Base-by-base conservation (phyloP, 1,140 invertebrate species). In the Spodoptera frugiperda region DNA sequence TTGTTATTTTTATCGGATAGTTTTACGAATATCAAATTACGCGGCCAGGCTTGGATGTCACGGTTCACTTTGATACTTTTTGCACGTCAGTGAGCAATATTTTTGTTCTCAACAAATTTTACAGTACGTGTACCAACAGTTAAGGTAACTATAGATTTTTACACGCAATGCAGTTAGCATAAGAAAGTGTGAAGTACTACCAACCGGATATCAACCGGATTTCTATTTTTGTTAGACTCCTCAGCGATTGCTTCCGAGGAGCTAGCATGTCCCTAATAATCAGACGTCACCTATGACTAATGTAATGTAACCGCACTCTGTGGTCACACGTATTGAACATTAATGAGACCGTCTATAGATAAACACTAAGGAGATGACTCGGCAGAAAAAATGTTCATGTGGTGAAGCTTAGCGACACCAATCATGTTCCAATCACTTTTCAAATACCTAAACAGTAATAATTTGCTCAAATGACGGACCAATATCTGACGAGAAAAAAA, bases 21-120 rank as follows among this genome's bases (percentile, higher is more conserved):
- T 73, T 59, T 59, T 59, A 73, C 53, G 57, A 74, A 63, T 74
- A 74, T 74, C 53, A 51, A 74, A 63, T 74, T 74, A 74, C 72
- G 14, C 57, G 19, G 21, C n/a, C 46, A 51, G 30, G 55, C 57
- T 63, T 63, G 54, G 55, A 33, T 61, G 72, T 63, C 25, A 74
- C 57, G 72, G 59, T 65, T 53, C 72, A 75, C 25, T 65, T 75
- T 75, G 30, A 39, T 63, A 63, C 49, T 65, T 75, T 75, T 75
- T 53, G 59, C 59, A 54, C 48, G 17, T 65, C 59, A 65, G n/a
- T 63, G 33, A 53, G 25, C 48, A 75, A 44, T 70, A 6, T 39
- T 33, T 75, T 75, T 15, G 30, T 65, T 19, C 21, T 73, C 33
- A 59, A 21, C 30, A 70, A 19, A 57, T 59, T 61, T 61, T 48